Evolutionary conservation across 2,888 invertebrate species (phyloP).

Genomic region (Strigamia transsilvanica): DNA sequence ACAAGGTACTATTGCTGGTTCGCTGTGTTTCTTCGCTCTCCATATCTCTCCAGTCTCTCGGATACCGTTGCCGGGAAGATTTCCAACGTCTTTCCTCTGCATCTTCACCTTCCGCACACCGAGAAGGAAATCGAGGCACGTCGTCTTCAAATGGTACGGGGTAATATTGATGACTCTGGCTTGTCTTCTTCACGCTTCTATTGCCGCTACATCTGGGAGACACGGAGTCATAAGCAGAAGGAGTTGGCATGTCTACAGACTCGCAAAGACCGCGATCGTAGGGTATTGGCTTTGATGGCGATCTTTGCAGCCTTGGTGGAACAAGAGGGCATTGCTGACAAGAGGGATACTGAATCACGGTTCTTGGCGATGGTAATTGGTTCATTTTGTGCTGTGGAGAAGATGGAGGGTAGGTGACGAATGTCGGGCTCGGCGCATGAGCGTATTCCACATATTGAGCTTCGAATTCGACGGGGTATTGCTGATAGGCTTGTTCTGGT

Average conservation of each 20-base stretch:
- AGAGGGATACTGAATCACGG: not conserved
- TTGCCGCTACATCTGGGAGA: not conserved
- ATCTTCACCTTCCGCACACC: not conserved
- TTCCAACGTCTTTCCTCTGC: conserved; percentile 11
- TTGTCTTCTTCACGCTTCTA: not conserved
- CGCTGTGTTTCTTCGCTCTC: not conserved
- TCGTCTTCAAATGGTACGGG: not conserved
- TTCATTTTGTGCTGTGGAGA: not conserved
- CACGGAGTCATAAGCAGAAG: not conserved
- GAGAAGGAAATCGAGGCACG: conserved; percentile 3
- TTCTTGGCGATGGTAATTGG: not conserved
- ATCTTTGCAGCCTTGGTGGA: not conserved
- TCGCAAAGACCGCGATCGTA: not conserved
- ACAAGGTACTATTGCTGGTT: not conserved
- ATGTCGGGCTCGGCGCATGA: not conserved
- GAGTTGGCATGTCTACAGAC: not conserved
- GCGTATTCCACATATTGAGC: not conserved
- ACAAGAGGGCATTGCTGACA: not conserved
- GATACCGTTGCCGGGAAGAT: not conserved
- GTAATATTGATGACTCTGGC: not conserved
- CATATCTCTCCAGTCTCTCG: not conserved
- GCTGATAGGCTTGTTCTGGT: not conserved
- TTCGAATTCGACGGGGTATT: not conserved
- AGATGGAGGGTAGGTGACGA: not conserved
- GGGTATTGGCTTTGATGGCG: not conserved